phyloP scores from a whole-genome alignment of 2,113 vertebrate genomes.

The Corythornis cristatus region DNA sequence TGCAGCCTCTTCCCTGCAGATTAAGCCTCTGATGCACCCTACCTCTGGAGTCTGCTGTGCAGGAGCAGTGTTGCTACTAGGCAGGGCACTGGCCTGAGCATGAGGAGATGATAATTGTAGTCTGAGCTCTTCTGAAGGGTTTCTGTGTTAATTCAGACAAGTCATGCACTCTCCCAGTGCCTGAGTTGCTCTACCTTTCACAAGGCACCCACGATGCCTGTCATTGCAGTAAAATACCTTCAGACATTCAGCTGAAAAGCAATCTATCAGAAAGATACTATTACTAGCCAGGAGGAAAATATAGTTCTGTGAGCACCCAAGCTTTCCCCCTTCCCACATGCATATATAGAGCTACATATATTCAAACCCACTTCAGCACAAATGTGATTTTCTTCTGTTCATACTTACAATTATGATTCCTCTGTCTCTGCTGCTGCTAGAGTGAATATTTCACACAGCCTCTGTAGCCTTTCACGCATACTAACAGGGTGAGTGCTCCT shows the following conservation, averaged over 20 bases:
- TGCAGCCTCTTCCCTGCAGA: neutral
- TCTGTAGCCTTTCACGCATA: slow-evolving; percentile 14
- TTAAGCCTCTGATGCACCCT: neutral
- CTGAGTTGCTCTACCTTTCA: neutral
- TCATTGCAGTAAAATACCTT: neutral
- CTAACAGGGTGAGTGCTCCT: neutral
- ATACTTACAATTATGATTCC: slow-evolving; percentile 3
- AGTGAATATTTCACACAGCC: slow-evolving; percentile 15
- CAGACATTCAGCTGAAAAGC: neutral
- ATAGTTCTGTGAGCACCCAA: neutral
- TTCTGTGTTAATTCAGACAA: neutral
- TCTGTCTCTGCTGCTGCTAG: neutral
- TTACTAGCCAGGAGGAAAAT: neutral
- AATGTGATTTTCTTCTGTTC: neutral
- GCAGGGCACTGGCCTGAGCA: neutral
- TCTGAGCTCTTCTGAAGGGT: neutral
- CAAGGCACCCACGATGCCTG: neutral
- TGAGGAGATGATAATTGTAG: neutral
- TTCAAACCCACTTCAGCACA: neutral
- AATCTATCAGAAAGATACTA: neutral
- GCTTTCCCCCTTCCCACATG: neutral
- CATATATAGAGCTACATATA: neutral
- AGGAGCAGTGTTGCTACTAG: neutral
- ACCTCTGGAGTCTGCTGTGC: neutral
- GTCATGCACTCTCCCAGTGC: neutral